Evolutionary conservation across 1,140 invertebrate species (phyloP), one percentile per base, ranked within the genome.

Genomic region (Octopus sinensis): DNA sequence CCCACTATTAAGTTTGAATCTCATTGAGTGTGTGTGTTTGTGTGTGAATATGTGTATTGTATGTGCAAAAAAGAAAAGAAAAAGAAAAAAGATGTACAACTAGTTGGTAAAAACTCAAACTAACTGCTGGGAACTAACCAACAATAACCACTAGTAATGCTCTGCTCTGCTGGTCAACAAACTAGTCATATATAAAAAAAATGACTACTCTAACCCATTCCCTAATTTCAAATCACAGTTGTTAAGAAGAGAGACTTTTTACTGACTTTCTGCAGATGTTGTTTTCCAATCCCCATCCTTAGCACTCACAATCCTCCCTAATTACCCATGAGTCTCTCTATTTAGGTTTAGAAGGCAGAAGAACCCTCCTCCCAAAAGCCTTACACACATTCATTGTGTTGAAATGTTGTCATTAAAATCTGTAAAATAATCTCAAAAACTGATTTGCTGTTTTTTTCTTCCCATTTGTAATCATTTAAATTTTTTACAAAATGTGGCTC

Each of bases 371-470:
- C 30, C 30, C 30, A 43, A 77, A 77, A 77, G 76, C 76, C 76
- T 77, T 77, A 77, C 68, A 77, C 76, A 77, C 76, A 77, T 77
- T 77, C 52, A 77, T 77, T 51, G 76, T 77, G 43, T 77, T 76
- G 75, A 76, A 76, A 17, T 77, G 76, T 77, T 77, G 76, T 77
- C 76, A 77, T 77, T 77, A 77, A 77, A 77, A 77, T 43, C 76
- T 77, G 76, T 77, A 77, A 77, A 77, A 77, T 77, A 52, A 77
- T 12, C 76, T 77, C 6, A 51, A 30, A 30, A 43, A 43, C 17
- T 77, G 30, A 43, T 7, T 77, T 52, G 30, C 52, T 43, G 7
- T 51, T 77, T 77, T 77, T 73, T 13, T 62, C 3, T 17, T 4
- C 17, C 1, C 56, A 9, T 62, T 62, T 43, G 30, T 43, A 43